Evolutionary conservation across 2,797 vertebrate genomes (phyloP).

Genomic region (Cichlasoma orientale): DNA sequence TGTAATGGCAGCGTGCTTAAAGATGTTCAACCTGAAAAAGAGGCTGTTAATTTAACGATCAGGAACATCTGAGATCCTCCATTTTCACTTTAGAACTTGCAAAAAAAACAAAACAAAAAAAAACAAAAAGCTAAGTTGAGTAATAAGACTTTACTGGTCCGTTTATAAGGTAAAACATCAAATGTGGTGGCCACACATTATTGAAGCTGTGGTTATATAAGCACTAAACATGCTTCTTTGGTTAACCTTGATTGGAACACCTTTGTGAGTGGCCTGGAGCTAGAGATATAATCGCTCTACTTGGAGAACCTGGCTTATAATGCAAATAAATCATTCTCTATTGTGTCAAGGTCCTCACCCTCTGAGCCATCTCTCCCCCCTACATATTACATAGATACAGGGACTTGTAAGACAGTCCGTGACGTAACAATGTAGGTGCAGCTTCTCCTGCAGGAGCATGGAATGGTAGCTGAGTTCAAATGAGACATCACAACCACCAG

Average conservation of each 20-base stretch:
- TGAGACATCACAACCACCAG: too few relatives aligned
- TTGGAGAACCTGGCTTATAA: background rate
- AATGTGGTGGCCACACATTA: background rate
- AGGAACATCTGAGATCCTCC: background rate
- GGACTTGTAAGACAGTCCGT: background rate
- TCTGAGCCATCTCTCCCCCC: background rate
- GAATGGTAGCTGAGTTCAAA: too few relatives aligned
- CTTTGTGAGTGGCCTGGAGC: background rate
- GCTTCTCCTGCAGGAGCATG: too few relatives aligned
- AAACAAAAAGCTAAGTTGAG: background rate
- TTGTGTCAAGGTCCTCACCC: background rate
- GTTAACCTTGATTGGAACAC: background rate
- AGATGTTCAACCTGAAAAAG: background rate
- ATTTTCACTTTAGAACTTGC: background rate
- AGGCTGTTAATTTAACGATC: accelerated
- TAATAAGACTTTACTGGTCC: background rate
- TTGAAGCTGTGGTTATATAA: background rate
- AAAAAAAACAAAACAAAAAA: background rate
- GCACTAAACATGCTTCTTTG: background rate
- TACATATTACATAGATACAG: background rate
- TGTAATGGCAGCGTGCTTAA: background rate
- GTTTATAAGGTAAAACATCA: background rate
- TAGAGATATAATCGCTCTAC: background rate
- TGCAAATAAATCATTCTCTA: background rate
- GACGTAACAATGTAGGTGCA: background rate